phyloP scores from a whole-genome alignment of 1,140 invertebrate species.

The Papilio machaon region DNA sequence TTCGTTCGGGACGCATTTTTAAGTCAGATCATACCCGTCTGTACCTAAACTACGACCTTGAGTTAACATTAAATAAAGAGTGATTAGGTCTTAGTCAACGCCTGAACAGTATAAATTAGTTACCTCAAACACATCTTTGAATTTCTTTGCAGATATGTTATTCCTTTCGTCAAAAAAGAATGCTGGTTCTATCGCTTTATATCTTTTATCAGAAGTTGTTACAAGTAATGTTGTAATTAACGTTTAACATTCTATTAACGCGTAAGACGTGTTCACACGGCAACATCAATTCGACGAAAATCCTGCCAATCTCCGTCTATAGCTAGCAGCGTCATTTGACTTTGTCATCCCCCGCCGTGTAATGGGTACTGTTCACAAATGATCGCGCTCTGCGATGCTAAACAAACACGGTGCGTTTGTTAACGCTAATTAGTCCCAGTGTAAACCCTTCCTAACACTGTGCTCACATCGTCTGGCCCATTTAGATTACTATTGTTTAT shows the following conservation, averaged over 20 bases:
- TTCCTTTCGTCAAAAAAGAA: neutral
- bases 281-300: constrained; percentile 13
- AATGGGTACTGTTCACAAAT: constrained; percentile 46
- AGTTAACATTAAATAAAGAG: too few relatives aligned
- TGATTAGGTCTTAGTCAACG: neutral
- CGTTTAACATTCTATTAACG: constrained; percentile 10
- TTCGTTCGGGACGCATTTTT: neutral
- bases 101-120: neutral
- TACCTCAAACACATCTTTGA: neutral
- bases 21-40: too few relatives aligned
- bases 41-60: too few relatives aligned
- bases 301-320: constrained; percentile 29
- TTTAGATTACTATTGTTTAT: constrained; percentile 26
- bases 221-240: neutral
- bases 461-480: constrained; percentile 21
- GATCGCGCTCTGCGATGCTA: constrained; percentile 44
- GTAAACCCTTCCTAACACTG: constrained; percentile 45
- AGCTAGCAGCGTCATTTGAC: constrained; percentile 28
- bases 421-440: constrained; percentile 57
- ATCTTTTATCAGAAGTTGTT: neutral
- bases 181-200: neutral
- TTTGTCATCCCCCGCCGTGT: constrained; percentile 33
- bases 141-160: too few relatives aligned
- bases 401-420: constrained; percentile 54
- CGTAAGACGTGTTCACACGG: constrained; percentile 5